Conservation (phyloP, 2,888 invertebrate genomes). For the Diogma glabrata region DNA sequence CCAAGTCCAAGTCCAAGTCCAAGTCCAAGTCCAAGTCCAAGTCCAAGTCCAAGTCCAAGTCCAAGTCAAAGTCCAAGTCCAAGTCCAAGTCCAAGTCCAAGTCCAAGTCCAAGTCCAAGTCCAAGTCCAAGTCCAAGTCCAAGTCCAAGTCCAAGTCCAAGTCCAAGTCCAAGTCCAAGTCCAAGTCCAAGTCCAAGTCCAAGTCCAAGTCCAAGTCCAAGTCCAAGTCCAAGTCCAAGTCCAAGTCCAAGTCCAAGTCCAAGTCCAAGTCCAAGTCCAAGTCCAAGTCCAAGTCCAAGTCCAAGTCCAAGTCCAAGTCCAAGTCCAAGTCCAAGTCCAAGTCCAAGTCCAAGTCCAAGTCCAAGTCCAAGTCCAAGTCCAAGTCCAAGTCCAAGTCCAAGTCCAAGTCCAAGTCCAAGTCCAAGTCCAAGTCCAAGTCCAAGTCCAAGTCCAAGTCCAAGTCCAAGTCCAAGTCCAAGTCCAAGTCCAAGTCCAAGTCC, state of each 20-base stretch:
- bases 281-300: conserved; percentile 8
- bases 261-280: conserved; percentile 7
- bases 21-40: conserved; percentile 11
- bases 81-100: neutral
- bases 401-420: conserved; percentile 11
- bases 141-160: conserved; percentile 8
- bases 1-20: conserved; percentile 7
- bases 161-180: conserved; percentile 7
- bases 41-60: conserved; percentile 10
- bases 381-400: conserved; percentile 11
- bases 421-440: neutral
- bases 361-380: conserved; percentile 7
- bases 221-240: conserved; percentile 13
- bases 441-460: conserved; percentile 7
- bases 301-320: conserved; percentile 10
- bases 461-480: conserved; percentile 10
- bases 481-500: conserved; percentile 8
- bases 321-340: conserved; percentile 12
- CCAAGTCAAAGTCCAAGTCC: no score
- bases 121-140: conserved; percentile 8
- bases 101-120: conserved; percentile 9
- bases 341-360: conserved; percentile 6
- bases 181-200: conserved; percentile 4
- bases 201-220: conserved; percentile 9
- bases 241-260: conserved; percentile 5